Conservation (phyloP, 2,113 vertebrate species). For the Todiramphus chloris region DNA sequence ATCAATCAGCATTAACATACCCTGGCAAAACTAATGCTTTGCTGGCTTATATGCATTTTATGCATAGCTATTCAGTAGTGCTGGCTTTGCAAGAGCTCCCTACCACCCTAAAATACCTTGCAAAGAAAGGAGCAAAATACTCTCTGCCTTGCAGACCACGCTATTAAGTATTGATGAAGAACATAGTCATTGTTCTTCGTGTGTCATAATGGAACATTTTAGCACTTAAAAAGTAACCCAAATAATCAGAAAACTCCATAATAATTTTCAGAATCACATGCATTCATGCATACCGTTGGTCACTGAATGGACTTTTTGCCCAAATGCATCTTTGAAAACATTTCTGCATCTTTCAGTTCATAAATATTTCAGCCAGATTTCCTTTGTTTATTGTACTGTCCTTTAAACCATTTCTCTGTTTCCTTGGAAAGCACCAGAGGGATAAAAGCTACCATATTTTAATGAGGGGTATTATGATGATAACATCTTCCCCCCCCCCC, state of each 20-base stretch:
- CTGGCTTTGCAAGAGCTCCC: background rate
- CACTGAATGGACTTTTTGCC: background rate
- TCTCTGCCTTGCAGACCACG: background rate
- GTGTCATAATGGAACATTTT: background rate
- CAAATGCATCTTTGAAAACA: background rate
- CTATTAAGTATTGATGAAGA: constrained; percentile 6
- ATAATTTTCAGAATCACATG: background rate
- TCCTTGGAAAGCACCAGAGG: background rate
- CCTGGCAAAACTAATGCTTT: background rate
- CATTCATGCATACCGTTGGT: background rate
- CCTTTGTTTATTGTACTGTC: background rate
- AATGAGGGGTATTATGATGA: background rate
- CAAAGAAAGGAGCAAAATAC: background rate
- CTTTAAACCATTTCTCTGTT: background rate
- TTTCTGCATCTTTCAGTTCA: background rate
- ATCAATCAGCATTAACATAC: background rate
- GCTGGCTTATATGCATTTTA: background rate
- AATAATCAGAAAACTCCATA: background rate
- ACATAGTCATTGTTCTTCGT: background rate
- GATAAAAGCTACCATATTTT: background rate
- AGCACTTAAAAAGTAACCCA: background rate
- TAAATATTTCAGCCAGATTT: constrained; percentile 28
- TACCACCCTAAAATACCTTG: background rate
- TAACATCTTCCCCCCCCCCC: background rate
- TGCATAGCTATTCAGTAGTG: background rate